Conservation (phyloP, 2,797 vertebrate species). For the Cossypha caffra region DNA sequence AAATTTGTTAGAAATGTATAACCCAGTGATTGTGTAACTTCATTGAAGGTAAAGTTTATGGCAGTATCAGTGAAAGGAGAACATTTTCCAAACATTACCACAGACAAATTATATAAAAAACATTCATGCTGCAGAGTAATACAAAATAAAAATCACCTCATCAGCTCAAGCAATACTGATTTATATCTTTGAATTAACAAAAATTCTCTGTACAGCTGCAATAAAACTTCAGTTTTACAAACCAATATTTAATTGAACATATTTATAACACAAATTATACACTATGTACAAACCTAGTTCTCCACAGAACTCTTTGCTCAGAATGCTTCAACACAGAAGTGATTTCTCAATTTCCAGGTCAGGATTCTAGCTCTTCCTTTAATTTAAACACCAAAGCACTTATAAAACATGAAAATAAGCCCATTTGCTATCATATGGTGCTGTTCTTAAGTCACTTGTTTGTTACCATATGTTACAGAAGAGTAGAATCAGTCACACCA, state of each 20-base stretch:
- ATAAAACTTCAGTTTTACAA: background rate
- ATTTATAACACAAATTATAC: slow-evolving; percentile 57
- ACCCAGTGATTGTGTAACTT: background rate
- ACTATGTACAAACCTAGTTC: slow-evolving; percentile 56
- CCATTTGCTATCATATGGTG: background rate
- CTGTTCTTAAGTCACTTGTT: background rate
- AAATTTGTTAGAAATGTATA: background rate
- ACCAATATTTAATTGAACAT: background rate
- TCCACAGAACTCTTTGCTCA: background rate
- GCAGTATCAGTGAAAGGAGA: background rate
- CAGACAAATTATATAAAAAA: slow-evolving; percentile 15
- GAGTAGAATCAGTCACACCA: background rate
- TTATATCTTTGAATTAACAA: background rate
- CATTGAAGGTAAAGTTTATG: background rate
- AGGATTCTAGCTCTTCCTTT: background rate
- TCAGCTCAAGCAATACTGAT: background rate
- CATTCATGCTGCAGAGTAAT: background rate
- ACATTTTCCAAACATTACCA: background rate
- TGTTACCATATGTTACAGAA: background rate
- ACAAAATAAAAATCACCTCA: slow-evolving; percentile 6
- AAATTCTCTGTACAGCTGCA: slow-evolving; percentile 17
- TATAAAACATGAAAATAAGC: background rate
- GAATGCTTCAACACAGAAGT: background rate
- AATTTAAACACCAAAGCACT: background rate
- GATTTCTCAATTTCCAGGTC: background rate